Evolutionary conservation across 2,113 vertebrate genomes (phyloP).

Genomic region (Eublepharis macularius): DNA sequence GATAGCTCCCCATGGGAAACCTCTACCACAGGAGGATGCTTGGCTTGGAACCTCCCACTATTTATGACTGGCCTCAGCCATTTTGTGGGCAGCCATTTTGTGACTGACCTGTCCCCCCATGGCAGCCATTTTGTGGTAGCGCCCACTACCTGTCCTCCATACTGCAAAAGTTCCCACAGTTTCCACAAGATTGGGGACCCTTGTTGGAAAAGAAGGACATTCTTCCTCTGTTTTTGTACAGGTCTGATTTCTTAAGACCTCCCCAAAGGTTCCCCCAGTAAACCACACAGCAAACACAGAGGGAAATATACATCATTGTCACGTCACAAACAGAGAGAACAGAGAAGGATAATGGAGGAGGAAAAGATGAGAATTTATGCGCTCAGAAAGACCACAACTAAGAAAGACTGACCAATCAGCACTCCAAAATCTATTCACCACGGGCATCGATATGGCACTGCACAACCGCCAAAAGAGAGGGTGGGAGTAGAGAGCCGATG

Average conservation of each 20-base stretch:
- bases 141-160: too few species aligned
- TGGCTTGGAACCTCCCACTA: too few species aligned
- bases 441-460: conserved; percentile 75
- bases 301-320: conserved; percentile 11
- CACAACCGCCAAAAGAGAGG: conserved; percentile 77
- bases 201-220: too few species aligned
- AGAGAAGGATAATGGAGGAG: conserved; percentile 37
- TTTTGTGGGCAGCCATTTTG: too few species aligned
- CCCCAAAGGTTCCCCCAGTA: not conserved
- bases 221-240: not conserved
- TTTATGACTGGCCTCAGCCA: too few species aligned
- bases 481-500: conserved; percentile 44
- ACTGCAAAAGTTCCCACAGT: too few species aligned
- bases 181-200: too few species aligned
- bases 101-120: too few species aligned
- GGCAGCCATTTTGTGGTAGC: too few species aligned
- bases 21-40: too few species aligned
- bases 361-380: conserved; percentile 37
- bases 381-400: conserved; percentile 74
- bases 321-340: conserved; percentile 31
- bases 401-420: conserved; percentile 73
- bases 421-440: conserved; percentile 75
- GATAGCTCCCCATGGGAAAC: too few species aligned
- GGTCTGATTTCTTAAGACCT: not conserved
- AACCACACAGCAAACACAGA: conserved; percentile 5